phyloP scores from a whole-genome alignment of 2,888 invertebrate genomes.

The Carterocephalus palaemon region DNA sequence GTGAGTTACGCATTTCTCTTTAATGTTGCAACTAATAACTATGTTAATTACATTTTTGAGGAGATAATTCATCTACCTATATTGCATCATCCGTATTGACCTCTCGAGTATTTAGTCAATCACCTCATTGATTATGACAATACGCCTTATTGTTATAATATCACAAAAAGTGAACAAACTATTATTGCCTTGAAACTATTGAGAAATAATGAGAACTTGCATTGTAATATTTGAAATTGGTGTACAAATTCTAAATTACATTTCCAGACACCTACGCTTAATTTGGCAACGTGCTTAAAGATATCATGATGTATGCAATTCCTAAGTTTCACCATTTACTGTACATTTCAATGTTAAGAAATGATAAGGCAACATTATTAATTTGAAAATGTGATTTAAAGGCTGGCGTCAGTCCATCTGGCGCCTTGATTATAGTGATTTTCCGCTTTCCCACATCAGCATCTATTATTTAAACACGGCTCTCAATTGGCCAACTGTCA shows the following conservation, averaged over 20 bases:
- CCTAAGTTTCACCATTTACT: background rate
- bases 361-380: background rate
- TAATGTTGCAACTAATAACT: too few relatives aligned
- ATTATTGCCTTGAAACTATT: too few relatives aligned
- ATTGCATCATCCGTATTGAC: conserved; percentile 2
- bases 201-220: too few relatives aligned
- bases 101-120: background rate
- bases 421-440: conserved; percentile 53
- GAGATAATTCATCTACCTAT: background rate
- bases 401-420: conserved; percentile 63
- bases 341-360: background rate
- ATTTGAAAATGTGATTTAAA: conserved; percentile 28
- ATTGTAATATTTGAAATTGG: background rate
- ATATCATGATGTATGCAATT: background rate
- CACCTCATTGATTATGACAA: conserved; percentile 1
- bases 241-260: background rate
- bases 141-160: background rate
- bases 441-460: conserved; percentile 54
- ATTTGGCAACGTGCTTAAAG: background rate
- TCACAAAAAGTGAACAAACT: conserved; percentile 3
- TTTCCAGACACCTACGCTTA: background rate
- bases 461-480: conserved; percentile 32
- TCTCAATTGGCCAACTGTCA: conserved; percentile 33
- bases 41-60: too few relatives aligned
- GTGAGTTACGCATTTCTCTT: too few relatives aligned